Base-by-base conservation (phyloP, 2,113 vertebrate species). In the Dipodomys stephensi region DNA sequence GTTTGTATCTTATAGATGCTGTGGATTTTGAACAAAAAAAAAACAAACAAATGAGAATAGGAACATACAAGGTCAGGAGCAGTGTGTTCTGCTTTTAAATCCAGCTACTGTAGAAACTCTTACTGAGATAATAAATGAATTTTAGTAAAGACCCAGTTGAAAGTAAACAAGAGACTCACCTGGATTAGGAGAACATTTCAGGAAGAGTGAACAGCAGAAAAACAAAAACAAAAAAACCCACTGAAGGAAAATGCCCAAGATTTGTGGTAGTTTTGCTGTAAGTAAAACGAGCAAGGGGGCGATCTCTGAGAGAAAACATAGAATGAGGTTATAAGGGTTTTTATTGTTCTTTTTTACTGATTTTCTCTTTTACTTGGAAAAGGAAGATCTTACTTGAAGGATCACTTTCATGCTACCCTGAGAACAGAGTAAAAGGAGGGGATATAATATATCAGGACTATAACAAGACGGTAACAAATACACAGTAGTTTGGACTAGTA, bases 21-120 rank as follows among this genome's bases (percentile, higher is more conserved):
- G 39, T 74, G 2, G 49, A 15, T 4, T 74, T 73, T 92, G 30
- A 86, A 44, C 32, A 73, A 91, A 60, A 39, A 82, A 82, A 39
- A 60, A 39, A 82, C 79, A 39, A 46, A 46, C 35, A 89, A 53
- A 7, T 39, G 12, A 39, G 9, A 77, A 49, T 19, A 57, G 23
- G 6, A 3, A 53, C 18, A 81, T 4, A 0, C 1, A 57, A 4
- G 19, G 0, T 6, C n/a, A 35, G 7, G 2, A 13, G 1, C 7
- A 74, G 9, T 9, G 1, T 7, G 3, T 57, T 23, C 28, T 6
- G 12, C 20, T 69, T 79, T 46, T n/a, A 88, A 84, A 32, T 71
- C n/a, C 23, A 30, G 27, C 6, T n/a, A 19, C 44, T 12, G 69
- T 22, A 28, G 23, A 78, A 62, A 0, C 5, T 5, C n/a, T 69